These are phyloP conservation scores for Ips nitidus DNA, from an alignment of 1,140 invertebrate species.

Conservation along the genomic window DNA sequence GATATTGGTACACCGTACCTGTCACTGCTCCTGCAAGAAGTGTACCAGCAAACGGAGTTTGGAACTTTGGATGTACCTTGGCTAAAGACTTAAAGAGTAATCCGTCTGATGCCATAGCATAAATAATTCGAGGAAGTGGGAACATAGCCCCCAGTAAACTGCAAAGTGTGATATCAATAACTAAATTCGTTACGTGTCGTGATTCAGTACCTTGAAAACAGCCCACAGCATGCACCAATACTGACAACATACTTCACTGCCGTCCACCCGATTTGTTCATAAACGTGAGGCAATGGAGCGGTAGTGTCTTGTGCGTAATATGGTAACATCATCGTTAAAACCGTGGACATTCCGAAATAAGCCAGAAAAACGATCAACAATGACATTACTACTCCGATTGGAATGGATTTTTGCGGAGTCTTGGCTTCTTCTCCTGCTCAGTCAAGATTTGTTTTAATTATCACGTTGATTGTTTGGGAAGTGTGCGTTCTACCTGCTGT, in stretches of 20 bases:
- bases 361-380: slow-evolving; percentile 80
- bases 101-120: slow-evolving; percentile 86
- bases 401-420: slow-evolving; percentile 85
- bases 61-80: slow-evolving; percentile 67
- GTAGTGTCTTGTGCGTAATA: slow-evolving; percentile 77
- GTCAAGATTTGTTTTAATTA: slow-evolving; percentile 35
- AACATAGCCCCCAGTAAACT: slow-evolving; percentile 86
- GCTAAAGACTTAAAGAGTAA: slow-evolving; percentile 75
- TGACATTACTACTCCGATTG: slow-evolving; percentile 83
- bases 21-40: slow-evolving; percentile 73
- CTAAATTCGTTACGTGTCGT: slow-evolving; percentile 19
- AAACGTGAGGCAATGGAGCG: slow-evolving; percentile 73
- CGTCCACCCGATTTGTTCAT: slow-evolving; percentile 66
- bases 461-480: too few relatives aligned
- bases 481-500: slow-evolving; percentile 59
- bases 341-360: slow-evolving; percentile 84
- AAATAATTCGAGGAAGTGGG: slow-evolving; percentile 82
- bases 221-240: slow-evolving; percentile 71
- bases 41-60: slow-evolving; percentile 82
- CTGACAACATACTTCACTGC: slow-evolving; percentile 72
- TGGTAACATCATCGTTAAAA: slow-evolving; percentile 86
- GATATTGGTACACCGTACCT: slow-evolving; percentile 65
- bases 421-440: slow-evolving; percentile 73
- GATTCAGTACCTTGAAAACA: slow-evolving; percentile 63
- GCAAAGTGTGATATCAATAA: slow-evolving; percentile 60